Conservation (phyloP, 2,888 invertebrate genomes). For the Mythimna vitellina region DNA sequence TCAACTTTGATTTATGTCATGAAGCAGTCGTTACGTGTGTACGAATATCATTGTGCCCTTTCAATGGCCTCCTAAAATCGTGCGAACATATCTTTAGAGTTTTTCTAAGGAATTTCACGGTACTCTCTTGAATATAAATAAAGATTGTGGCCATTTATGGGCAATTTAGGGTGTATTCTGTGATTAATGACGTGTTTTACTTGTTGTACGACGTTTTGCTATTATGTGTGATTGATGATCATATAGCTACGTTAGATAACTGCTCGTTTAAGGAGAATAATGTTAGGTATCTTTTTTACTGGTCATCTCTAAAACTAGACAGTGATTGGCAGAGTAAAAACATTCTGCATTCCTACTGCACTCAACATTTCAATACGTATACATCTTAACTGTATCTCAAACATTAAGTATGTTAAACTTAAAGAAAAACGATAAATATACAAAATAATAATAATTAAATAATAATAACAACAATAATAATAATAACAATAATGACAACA, state of each 20-base stretch:
- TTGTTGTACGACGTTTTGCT: slow-evolving; percentile 66
- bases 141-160: slow-evolving; percentile 88
- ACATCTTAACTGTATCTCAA: too few species aligned
- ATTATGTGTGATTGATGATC: slow-evolving; percentile 73
- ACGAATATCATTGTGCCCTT: slow-evolving; percentile 62
- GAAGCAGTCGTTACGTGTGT: slow-evolving; percentile 71
- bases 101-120: slow-evolving; percentile 80
- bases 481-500: too few species aligned
- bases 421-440: too few species aligned
- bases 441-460: too few species aligned
- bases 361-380: not conserved
- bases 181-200: slow-evolving; percentile 83
- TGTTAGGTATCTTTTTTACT: not conserved
- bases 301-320: not conserved
- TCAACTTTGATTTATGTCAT: slow-evolving; percentile 86
- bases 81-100: slow-evolving; percentile 77
- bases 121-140: slow-evolving; percentile 73
- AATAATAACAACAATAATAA: too few species aligned
- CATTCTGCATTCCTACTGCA: not conserved
- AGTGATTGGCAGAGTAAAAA: not conserved
- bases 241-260: slow-evolving; percentile 34
- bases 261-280: not conserved
- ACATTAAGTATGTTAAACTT: too few species aligned
- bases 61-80: slow-evolving; percentile 72
- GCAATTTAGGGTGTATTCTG: slow-evolving; percentile 78